Evolutionary conservation across 2,113 vertebrate species (phyloP).

Genomic region (Passer montanus): DNA sequence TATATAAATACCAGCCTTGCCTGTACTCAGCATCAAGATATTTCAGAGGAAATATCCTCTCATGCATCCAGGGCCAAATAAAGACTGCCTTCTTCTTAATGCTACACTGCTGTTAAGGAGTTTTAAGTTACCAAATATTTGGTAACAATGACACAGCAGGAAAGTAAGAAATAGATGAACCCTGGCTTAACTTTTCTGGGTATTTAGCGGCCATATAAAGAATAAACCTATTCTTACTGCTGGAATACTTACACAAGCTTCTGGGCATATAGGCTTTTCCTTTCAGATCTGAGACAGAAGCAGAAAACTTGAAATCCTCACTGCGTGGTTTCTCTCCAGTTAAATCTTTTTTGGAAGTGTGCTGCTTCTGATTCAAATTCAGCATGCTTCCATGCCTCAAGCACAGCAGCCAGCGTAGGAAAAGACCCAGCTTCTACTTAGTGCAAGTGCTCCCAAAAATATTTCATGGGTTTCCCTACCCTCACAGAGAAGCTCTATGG

Average conservation of each 20-base stretch:
- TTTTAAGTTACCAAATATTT: background rate
- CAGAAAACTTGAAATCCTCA: background rate
- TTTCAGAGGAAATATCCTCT: background rate
- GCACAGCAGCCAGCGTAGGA: background rate
- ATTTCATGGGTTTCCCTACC: background rate
- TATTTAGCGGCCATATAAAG: background rate
- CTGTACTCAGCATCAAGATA: background rate
- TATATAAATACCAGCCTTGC: background rate
- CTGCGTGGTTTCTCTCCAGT: background rate
- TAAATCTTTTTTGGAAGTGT: background rate
- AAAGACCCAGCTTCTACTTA: background rate
- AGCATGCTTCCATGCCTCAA: background rate
- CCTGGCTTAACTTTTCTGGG: background rate
- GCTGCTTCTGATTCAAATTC: background rate
- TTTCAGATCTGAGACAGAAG: background rate
- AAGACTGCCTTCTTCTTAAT: background rate
- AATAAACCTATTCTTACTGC: background rate
- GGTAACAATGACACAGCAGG: background rate
- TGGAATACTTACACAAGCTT: background rate
- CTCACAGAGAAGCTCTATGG: background rate
- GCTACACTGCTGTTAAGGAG: background rate
- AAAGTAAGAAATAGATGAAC: background rate
- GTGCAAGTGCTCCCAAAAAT: background rate
- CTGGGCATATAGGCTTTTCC: background rate
- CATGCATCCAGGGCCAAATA: rapidly evolving